These are phyloP conservation scores for Pteromalus puparum DNA, from an alignment of 1,140 invertebrate species.

Conservation along the genomic window DNA sequence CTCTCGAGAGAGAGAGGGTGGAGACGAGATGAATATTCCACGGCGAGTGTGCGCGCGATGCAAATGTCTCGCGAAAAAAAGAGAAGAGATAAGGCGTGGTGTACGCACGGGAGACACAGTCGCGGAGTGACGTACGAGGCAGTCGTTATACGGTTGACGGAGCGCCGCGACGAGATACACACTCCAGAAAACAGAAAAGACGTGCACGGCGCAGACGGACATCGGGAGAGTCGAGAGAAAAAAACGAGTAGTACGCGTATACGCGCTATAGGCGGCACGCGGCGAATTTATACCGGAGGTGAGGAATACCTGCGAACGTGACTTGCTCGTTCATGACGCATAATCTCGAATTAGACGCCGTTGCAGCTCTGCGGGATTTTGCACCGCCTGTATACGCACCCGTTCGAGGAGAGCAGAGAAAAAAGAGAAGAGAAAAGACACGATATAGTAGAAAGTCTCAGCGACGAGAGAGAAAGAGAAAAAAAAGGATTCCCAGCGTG, in stretches of 20 bases:
- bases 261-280: constrained; percentile 3
- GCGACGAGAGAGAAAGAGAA: background rate
- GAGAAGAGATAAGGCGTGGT: constrained; percentile 16
- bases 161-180: constrained; percentile 35
- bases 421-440: background rate
- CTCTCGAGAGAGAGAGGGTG: constrained; percentile 34
- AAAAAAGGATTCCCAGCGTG: constrained; percentile 27
- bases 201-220: background rate
- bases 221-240: background rate
- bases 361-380: background rate
- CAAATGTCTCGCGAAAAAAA: background rate
- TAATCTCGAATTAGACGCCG: constrained; percentile 22
- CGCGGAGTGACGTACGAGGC: constrained; percentile 45
- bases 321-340: constrained; percentile 34
- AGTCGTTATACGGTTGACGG: constrained; percentile 41
- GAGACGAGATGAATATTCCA: background rate
- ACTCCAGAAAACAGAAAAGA: constrained; percentile 31
- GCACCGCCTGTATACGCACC: background rate
- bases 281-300: constrained; percentile 41
- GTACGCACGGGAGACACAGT: background rate
- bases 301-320: constrained; percentile 42
- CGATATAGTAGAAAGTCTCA: too few species aligned
- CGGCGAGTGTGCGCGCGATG: background rate
- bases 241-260: background rate
- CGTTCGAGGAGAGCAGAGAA: background rate